These are phyloP conservation scores for Metaphire vulgaris DNA, from an alignment of 1,140 invertebrate genomes.

Conservation along the genomic window DNA sequence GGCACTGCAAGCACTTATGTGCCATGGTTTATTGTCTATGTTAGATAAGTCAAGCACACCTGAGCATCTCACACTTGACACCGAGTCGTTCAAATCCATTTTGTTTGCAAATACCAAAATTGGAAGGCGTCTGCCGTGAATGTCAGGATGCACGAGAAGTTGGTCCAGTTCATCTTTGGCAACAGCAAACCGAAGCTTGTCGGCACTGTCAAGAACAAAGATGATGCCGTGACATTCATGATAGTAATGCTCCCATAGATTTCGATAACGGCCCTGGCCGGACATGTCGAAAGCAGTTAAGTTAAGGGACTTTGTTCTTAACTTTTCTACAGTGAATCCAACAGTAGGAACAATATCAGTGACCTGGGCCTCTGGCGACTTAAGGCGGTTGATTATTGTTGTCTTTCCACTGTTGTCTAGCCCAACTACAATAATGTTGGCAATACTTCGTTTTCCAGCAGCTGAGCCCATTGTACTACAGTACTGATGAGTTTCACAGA, in stretches of 20 bases:
- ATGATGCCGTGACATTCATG: slow-evolving; percentile 85
- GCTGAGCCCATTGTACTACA: slow-evolving; percentile 51
- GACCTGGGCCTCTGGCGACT: slow-evolving; percentile 55
- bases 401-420: slow-evolving; percentile 94
- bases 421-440: slow-evolving; percentile 89
- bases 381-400: slow-evolving; percentile 79
- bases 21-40: slow-evolving; percentile 76
- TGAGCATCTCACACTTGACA: slow-evolving; percentile 82
- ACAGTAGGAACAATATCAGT: slow-evolving; percentile 75
- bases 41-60: slow-evolving; percentile 65
- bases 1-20: slow-evolving; percentile 87
- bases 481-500: too few species aligned
- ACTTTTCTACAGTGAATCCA: slow-evolving; percentile 83
- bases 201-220: slow-evolving; percentile 93
- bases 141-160: slow-evolving; percentile 80
- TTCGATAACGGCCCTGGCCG: slow-evolving; percentile 85
- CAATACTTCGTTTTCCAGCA: slow-evolving; percentile 65
- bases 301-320: slow-evolving; percentile 66
- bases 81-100: slow-evolving; percentile 79
- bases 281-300: slow-evolving; percentile 97
- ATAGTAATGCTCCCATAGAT: slow-evolving; percentile 96
- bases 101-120: slow-evolving; percentile 96
- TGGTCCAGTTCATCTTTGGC: slow-evolving; percentile 78
- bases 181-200: slow-evolving; percentile 79
- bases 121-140: slow-evolving; percentile 67